Evolutionary conservation across 1,140 invertebrate species (phyloP).

Genomic region (Trichonephila clavata): DNA sequence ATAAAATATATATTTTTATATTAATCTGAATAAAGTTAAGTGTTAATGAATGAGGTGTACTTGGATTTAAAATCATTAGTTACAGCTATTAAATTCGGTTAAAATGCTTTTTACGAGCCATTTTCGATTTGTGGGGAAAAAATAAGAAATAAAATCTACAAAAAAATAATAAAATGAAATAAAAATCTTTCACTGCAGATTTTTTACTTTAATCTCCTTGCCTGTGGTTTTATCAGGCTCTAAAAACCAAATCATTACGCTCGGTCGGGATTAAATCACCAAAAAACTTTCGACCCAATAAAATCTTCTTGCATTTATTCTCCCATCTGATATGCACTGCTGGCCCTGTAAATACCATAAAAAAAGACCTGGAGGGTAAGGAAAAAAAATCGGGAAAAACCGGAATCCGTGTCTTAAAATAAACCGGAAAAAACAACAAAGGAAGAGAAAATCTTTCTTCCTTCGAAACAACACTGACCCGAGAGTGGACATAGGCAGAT

Average conservation of each 20-base stretch:
- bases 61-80: neutral
- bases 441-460: neutral
- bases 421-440: slow-evolving; percentile 20
- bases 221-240: slow-evolving; percentile 26
- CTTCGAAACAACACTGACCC: slow-evolving; percentile 20
- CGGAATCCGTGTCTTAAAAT: slow-evolving; percentile 1
- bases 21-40: no score
- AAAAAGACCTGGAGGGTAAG: neutral
- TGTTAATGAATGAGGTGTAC: neutral
- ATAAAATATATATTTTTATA: no score
- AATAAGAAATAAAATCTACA: neutral
- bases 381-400: neutral
- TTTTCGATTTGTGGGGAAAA: neutral
- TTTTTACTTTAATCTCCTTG: neutral
- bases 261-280: slow-evolving; percentile 14
- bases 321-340: slow-evolving; percentile 24
- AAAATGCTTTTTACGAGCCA: neutral
- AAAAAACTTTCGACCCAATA: slow-evolving; percentile 42
- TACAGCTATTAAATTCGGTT: neutral
- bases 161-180: neutral
- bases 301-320: slow-evolving; percentile 47
- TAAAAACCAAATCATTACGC: slow-evolving; percentile 18
- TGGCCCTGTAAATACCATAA: slow-evolving; percentile 32
- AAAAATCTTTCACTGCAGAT: neutral
- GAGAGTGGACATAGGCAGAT: neutral